Evolutionary conservation across 2,888 invertebrate species (phyloP).

Genomic region (Ashinkailepas kermadecensis): DNA sequence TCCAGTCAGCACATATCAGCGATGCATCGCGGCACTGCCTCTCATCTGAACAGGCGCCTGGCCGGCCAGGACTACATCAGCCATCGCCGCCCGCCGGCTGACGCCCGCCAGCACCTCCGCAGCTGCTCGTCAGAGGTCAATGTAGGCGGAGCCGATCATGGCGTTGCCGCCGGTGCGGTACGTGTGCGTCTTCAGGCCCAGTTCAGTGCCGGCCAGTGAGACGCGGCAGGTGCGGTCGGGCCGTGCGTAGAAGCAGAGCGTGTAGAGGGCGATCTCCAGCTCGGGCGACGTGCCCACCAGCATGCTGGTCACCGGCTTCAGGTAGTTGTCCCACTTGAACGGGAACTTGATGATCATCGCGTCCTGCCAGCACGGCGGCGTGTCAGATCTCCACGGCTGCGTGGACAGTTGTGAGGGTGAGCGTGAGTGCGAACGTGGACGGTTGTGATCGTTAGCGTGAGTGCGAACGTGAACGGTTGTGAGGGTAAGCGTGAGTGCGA

Average conservation of each 20-base stretch:
- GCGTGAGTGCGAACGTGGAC: too few relatives aligned
- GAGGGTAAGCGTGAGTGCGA: too few relatives aligned
- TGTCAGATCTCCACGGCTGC: neutral
- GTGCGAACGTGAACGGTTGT: too few relatives aligned
- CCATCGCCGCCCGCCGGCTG: too few relatives aligned
- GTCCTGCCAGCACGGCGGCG: slow-evolving; percentile 15
- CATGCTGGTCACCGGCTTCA: slow-evolving; percentile 68
- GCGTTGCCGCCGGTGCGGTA: slow-evolving; percentile 67
- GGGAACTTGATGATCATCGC: slow-evolving; percentile 33
- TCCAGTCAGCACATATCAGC: too few relatives aligned
- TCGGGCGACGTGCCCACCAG: slow-evolving; percentile 85
- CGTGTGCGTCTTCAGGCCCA: slow-evolving; percentile 65
- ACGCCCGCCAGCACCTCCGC: too few relatives aligned
- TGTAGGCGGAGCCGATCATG: slow-evolving; percentile 71
- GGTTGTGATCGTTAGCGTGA: too few relatives aligned
- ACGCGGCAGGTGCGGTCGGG: slow-evolving; percentile 66
- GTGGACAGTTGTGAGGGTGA: too few relatives aligned
- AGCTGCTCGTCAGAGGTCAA: slow-evolving; percentile 39
- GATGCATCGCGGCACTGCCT: too few relatives aligned
- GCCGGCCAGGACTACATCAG: too few relatives aligned
- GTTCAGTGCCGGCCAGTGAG: slow-evolving; percentile 59
- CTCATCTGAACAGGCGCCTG: too few relatives aligned
- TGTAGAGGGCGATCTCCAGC: slow-evolving; percentile 80
- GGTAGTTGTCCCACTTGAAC: slow-evolving; percentile 55
- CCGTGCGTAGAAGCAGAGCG: slow-evolving; percentile 72